phyloP scores from a whole-genome alignment of 2,797 vertebrate species.

The Sparidentex hasta region DNA sequence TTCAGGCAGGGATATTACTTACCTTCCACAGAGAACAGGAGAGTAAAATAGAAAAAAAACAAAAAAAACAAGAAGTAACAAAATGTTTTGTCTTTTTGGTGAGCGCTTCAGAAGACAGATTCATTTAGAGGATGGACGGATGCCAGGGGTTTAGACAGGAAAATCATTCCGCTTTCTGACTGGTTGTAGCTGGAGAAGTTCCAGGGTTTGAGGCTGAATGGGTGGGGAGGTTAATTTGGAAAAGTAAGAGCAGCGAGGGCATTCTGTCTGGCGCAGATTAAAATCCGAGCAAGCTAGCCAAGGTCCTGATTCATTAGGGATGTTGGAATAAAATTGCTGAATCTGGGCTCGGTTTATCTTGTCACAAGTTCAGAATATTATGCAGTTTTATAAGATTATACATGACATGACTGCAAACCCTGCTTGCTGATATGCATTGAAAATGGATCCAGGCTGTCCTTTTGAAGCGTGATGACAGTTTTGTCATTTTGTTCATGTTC shows the following conservation, averaged over 20 bases:
- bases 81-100: not conserved
- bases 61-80: slow-evolving; percentile 2
- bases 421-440: not conserved
- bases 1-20: slow-evolving; percentile 60
- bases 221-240: slow-evolving; percentile 53
- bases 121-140: slow-evolving; percentile 66
- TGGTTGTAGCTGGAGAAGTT: slow-evolving; percentile 49
- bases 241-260: slow-evolving; percentile 42
- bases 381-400: not conserved
- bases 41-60: slow-evolving; percentile 27
- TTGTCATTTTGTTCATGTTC: not conserved
- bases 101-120: slow-evolving; percentile 54
- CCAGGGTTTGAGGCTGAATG: slow-evolving; percentile 44
- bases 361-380: slow-evolving; percentile 4
- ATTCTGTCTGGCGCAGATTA: slow-evolving; percentile 52
- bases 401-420: not conserved
- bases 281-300: slow-evolving; percentile 26
- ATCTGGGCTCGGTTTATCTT: not conserved
- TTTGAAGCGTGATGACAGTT: not conserved
- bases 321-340: not conserved
- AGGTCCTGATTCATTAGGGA: slow-evolving; percentile 33
- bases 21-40: slow-evolving; percentile 37
- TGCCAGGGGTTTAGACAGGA: slow-evolving; percentile 54
- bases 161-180: slow-evolving; percentile 38
- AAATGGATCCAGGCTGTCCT: not conserved